Percentiles rank a stretch among this genome's conserved stretches.
Evolutionary conservation across 2,113 vertebrate species (phyloP).

Genomic region (Nesogale talazaci): DNA sequence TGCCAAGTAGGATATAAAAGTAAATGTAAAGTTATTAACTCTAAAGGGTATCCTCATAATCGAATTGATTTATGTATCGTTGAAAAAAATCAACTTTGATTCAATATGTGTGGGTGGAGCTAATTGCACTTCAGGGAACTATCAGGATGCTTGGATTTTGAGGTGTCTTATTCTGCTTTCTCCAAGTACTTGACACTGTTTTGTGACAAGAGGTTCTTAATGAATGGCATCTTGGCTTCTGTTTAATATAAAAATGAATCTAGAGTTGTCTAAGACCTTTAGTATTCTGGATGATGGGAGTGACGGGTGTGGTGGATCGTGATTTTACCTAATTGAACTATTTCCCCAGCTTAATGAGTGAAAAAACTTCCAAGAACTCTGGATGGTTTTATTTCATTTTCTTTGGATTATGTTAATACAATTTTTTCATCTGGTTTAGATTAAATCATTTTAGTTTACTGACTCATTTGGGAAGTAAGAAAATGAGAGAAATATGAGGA

Average conservation of each 20-base stretch:
- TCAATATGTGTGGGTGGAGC: slow-evolving; percentile 64
- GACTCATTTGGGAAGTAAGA: slow-evolving; percentile 39
- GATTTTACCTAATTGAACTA: slow-evolving; percentile 64
- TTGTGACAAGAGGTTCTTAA: slow-evolving; percentile 57
- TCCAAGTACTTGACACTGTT: slow-evolving; percentile 54
- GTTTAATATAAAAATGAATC: slow-evolving; percentile 67
- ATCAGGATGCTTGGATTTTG: slow-evolving; percentile 53
- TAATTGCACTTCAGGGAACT: slow-evolving; percentile 63
- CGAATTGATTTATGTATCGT: slow-evolving; percentile 68
- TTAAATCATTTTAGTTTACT: slow-evolving; percentile 49
- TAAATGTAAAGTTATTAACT: slow-evolving; percentile 69
- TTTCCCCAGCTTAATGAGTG: slow-evolving; percentile 57
- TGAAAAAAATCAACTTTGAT: slow-evolving; percentile 55
- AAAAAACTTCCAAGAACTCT: slow-evolving; percentile 59
- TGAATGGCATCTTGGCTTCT: slow-evolving; percentile 62
- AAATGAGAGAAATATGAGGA: slow-evolving; percentile 52
- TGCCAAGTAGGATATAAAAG: slow-evolving; percentile 63
- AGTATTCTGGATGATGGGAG: slow-evolving; percentile 59
- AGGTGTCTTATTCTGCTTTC: slow-evolving; percentile 61
- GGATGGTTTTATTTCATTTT: slow-evolving; percentile 68
- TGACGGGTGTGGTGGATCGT: neutral
- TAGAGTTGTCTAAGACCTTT: slow-evolving; percentile 59
- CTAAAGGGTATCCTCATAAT: slow-evolving; percentile 63
- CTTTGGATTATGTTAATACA: slow-evolving; percentile 64
- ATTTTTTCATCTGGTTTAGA: slow-evolving; percentile 53